phyloP scores from a whole-genome alignment of 2,113 vertebrate species.

The Coturnix japonica region DNA sequence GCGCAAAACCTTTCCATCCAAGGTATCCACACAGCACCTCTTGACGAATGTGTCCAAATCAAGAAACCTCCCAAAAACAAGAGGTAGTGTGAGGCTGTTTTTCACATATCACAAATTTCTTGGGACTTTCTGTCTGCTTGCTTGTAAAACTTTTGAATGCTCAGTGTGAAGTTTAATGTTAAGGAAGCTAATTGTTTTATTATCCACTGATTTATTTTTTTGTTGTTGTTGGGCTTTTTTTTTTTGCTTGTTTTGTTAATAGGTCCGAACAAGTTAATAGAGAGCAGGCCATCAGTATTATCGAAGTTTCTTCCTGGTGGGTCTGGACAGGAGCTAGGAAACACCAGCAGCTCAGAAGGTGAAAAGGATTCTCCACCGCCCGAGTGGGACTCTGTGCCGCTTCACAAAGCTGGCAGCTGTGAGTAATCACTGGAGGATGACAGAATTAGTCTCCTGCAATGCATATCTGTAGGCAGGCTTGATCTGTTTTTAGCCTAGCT shows the following conservation, averaged over 20 bases:
- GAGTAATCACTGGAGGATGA: conserved; percentile 67
- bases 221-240: not conserved
- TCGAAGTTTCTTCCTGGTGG: conserved; percentile 84
- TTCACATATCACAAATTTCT: not conserved
- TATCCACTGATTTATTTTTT: not conserved
- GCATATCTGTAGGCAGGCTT: not conserved
- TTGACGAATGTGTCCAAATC: conserved; percentile 78
- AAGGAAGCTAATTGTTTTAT: not conserved
- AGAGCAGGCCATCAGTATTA: conserved; percentile 84
- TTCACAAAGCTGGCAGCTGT: conserved; percentile 87
- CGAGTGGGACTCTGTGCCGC: conserved; percentile 92
- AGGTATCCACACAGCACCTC: conserved; percentile 79
- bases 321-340: conserved; percentile 86
- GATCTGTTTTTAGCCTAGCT: not conserved
- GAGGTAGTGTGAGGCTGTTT: conserved; percentile 69
- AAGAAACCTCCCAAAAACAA: conserved; percentile 83
- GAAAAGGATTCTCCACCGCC: conserved; percentile 95
- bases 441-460: not conserved
- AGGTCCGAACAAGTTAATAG: conserved; percentile 82
- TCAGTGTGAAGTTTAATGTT: not conserved
- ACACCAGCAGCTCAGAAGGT: conserved; percentile 96
- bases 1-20: conserved; percentile 88
- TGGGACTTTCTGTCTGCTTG: not conserved
- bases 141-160: not conserved
- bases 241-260: conserved; percentile 15